Evolutionary conservation across 2,113 vertebrate genomes (phyloP).

Genomic region (Pipa parva): DNA sequence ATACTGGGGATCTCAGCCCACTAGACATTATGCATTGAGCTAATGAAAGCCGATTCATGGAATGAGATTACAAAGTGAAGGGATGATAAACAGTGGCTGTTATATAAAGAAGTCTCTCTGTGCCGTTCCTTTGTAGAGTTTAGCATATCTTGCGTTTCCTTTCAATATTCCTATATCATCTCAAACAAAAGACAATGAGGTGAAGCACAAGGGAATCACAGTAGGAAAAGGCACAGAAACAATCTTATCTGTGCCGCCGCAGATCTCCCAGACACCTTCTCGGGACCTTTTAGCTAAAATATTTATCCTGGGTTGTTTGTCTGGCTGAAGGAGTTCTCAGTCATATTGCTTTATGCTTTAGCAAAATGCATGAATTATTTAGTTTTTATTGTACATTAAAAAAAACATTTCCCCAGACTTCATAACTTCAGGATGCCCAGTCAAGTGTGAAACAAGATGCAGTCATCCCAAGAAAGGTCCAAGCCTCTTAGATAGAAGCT

Average conservation of each 20-base stretch:
- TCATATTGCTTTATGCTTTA: conserved; percentile 11
- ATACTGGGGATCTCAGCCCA: no score
- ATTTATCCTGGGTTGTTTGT: no score
- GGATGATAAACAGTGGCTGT: no score
- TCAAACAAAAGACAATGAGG: not conserved
- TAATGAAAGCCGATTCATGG: no score
- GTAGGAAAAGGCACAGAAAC: not conserved
- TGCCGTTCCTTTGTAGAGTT: no score
- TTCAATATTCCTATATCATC: no score
- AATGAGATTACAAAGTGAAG: no score
- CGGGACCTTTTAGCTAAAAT: not conserved
- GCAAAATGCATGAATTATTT: conserved; percentile 5
- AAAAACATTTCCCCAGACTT: conserved; percentile 23
- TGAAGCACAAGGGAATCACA: not conserved
- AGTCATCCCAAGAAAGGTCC: no score
- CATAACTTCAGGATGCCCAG: not conserved
- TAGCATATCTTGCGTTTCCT: no score
- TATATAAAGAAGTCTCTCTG: no score
- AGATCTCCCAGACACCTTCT: not conserved
- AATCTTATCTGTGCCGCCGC: not conserved
- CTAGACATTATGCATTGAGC: no score
- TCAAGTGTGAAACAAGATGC: conserved; percentile 23
- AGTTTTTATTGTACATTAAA: conserved; percentile 22
- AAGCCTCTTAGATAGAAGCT: no score
- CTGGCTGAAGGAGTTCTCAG: not conserved